phyloP scores from a whole-genome alignment of 2,113 vertebrate genomes.

The Ciconia maguari region DNA sequence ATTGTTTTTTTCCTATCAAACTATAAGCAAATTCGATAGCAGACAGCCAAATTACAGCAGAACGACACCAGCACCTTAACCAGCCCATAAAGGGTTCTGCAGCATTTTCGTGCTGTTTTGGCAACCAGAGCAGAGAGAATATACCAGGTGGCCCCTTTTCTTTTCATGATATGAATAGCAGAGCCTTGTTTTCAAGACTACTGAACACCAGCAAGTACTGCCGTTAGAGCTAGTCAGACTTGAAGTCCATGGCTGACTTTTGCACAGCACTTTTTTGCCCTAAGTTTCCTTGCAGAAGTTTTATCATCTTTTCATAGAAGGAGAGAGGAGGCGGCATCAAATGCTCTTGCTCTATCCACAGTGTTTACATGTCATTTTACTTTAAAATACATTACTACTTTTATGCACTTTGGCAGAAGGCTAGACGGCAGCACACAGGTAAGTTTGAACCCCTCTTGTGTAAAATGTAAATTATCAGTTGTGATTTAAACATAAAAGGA shows the following conservation, averaged over 20 bases:
- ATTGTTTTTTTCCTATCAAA: background rate
- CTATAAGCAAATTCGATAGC: background rate
- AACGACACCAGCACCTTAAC: background rate
- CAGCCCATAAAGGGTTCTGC: background rate
- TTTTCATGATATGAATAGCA: background rate
- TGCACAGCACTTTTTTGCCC: background rate
- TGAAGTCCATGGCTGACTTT: background rate
- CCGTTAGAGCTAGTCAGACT: background rate
- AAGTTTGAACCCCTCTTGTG: background rate
- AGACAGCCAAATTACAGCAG: background rate
- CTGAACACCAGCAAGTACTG: background rate
- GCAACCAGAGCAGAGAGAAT: background rate
- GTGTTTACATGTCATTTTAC: background rate
- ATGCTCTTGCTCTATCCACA: background rate
- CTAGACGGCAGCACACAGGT: background rate
- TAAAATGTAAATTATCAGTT: background rate
- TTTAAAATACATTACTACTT: background rate
- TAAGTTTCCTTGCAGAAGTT: background rate
- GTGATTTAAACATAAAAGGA: background rate
- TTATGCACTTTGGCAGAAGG: background rate
- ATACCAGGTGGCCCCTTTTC: background rate
- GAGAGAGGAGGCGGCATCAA: background rate
- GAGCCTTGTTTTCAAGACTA: background rate
- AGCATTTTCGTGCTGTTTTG: background rate
- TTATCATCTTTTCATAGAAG: background rate